Conservation (phyloP, 2,113 vertebrate genomes). For the Pseudopodoces humilis region DNA sequence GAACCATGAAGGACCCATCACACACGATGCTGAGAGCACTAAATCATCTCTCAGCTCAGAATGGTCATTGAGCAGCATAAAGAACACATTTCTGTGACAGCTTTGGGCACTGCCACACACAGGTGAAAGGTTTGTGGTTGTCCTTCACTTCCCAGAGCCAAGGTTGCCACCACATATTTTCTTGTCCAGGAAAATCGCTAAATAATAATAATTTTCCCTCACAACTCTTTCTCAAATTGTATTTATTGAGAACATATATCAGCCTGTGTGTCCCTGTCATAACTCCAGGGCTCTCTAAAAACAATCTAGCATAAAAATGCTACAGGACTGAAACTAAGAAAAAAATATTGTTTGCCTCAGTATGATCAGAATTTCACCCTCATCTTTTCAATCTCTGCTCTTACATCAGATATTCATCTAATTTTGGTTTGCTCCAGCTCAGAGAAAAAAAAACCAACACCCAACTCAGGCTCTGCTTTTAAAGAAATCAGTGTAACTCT, state of each 20-base stretch:
- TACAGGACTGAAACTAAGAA: neutral
- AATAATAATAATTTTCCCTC: neutral
- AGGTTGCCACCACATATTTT: neutral
- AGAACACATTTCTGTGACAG: neutral
- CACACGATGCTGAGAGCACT: neutral
- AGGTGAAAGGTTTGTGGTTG: neutral
- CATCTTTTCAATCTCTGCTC: neutral
- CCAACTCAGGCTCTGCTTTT: neutral
- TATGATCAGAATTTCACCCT: neutral
- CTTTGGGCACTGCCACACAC: neutral
- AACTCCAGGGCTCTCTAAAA: neutral
- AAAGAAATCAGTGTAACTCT: neutral
- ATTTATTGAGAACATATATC: neutral
- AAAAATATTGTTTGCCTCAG: neutral
- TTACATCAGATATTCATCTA: neutral
- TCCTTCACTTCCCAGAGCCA: neutral
- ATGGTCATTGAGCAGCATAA: neutral
- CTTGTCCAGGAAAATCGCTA: neutral
- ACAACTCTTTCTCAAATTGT: neutral
- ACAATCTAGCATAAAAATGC: neutral
- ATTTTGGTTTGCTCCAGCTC: neutral
- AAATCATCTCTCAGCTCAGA: neutral
- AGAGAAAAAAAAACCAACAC: neutral
- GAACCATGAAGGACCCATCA: neutral
- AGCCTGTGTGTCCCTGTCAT: neutral